Evolutionary conservation across 2,113 vertebrate genomes (phyloP).

Genomic region (Ochotona princeps): DNA sequence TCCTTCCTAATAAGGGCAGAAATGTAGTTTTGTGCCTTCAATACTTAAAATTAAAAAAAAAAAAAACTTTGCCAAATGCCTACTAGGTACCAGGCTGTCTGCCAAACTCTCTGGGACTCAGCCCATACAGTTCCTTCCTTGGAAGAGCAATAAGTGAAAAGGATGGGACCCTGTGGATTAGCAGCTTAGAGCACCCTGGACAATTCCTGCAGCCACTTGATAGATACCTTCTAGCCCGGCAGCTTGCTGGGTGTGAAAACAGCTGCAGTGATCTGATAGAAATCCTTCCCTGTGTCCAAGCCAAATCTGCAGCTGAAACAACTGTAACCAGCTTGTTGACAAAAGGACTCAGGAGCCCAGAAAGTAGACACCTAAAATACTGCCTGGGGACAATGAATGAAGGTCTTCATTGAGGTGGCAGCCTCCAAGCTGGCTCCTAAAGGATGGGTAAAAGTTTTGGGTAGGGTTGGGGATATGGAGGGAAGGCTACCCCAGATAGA

Average conservation of each 20-base stretch:
- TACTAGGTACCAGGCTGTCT: not conserved
- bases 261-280: not conserved
- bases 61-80: not conserved
- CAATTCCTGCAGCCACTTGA: not conserved
- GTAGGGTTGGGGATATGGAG: not conserved
- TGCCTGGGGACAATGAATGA: not conserved
- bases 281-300: not conserved
- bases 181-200: not conserved
- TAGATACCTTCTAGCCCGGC: not conserved
- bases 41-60: not conserved
- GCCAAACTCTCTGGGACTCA: not conserved
- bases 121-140: not conserved
- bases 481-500: not conserved
- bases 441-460: not conserved
- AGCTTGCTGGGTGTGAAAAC: not conserved
- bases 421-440: not conserved
- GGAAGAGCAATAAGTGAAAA: not conserved
- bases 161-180: not conserved
- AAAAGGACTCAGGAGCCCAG: not conserved
- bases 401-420: not conserved
- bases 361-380: not conserved
- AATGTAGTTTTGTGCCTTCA: conserved; percentile 51
- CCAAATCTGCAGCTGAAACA: not conserved
- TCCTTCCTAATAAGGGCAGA: conserved; percentile 36
- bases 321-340: not conserved